A percentile compares a stretch with the other conserved stretches of the same genome.
phyloP scores from a whole-genome alignment of 2,113 vertebrate species.

The Ctenodactylus gundi region DNA sequence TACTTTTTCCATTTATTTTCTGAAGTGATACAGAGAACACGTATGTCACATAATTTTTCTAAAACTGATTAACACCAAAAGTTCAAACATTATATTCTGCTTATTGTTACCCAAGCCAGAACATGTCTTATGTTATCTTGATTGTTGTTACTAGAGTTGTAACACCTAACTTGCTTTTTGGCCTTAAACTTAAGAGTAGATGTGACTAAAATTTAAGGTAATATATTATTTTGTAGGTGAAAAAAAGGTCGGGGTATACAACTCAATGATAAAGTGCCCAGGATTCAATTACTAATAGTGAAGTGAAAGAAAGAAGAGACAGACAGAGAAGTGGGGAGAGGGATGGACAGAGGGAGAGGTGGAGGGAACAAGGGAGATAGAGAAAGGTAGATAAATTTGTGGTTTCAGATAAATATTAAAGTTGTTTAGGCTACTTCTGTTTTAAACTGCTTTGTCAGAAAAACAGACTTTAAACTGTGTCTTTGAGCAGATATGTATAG shows the following conservation, averaged over 20 bases:
- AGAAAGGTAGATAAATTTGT: no score
- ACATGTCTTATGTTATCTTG: not conserved
- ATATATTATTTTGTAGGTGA: not conserved
- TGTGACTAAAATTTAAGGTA: not conserved
- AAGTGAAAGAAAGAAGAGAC: no score
- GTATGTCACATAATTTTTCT: not conserved
- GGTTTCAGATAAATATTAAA: not conserved
- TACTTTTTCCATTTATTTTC: slow-evolving; percentile 8
- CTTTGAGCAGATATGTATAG: not conserved
- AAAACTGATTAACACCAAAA: not conserved
- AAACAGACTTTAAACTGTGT: not conserved
- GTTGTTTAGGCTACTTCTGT: not conserved
- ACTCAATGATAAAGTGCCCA: not conserved
- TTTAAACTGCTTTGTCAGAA: not conserved
- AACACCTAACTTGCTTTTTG: not conserved
- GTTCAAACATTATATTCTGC: not conserved
- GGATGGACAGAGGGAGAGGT: no score
- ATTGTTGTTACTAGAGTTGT: not conserved
- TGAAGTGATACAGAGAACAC: not conserved
- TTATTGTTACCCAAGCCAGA: not conserved
- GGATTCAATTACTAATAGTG: not conserved
- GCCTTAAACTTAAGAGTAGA: not conserved
- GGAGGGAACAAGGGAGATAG: no score
- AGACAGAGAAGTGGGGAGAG: no score
- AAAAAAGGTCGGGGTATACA: not conserved